Conservation (phyloP, 2,113 vertebrate genomes). For the Ailurus styani region DNA sequence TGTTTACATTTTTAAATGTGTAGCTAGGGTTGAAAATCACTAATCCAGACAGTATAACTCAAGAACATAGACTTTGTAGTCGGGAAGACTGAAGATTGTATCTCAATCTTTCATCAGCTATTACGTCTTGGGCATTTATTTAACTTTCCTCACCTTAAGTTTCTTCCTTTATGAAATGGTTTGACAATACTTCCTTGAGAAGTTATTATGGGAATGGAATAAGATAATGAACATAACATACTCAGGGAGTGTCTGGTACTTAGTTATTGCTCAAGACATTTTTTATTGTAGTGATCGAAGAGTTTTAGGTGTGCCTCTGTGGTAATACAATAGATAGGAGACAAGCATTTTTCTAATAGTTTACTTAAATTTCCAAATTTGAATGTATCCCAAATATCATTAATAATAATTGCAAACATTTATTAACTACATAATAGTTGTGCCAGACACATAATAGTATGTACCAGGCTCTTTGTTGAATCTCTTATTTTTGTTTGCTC, state of each 20-base stretch:
- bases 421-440: background rate
- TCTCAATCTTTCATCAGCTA: background rate
- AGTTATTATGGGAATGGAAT: background rate
- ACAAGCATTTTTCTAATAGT: background rate
- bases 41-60: background rate
- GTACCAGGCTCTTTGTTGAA: background rate
- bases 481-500: background rate
- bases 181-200: background rate
- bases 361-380: background rate
- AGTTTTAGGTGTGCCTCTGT: background rate
- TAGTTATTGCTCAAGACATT: background rate
- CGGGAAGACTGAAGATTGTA: background rate
- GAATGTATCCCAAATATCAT: background rate
- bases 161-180: conserved; percentile 17
- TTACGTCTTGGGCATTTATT: background rate
- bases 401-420: background rate
- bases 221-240: background rate
- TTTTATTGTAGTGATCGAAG: background rate
- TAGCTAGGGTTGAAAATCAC: background rate
- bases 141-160: background rate
- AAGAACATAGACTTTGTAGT: background rate
- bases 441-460: no score
- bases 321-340: background rate
- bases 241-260: background rate
- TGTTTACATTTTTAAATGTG: background rate